Conservation (phyloP, 2,113 vertebrate genomes). For the Scomber scombrus region DNA sequence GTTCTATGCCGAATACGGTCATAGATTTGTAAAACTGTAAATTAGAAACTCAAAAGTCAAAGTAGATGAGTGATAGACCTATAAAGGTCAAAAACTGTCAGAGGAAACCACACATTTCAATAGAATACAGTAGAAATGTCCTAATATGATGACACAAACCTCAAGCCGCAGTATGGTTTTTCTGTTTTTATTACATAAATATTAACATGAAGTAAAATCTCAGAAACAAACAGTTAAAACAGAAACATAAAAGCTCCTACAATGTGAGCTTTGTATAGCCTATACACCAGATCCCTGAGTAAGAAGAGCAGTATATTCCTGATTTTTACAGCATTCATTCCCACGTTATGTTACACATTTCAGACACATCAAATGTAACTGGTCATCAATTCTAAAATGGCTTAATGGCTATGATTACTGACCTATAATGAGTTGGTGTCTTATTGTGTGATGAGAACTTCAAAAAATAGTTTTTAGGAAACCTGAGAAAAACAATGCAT, state of each 20-base stretch:
- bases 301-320: neutral
- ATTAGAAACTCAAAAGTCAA: no score
- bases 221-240: conserved; percentile 24
- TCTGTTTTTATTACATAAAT: conserved; percentile 72
- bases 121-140: neutral
- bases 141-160: neutral
- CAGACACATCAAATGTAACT: conserved; percentile 8
- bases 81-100: no score
- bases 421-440: neutral
- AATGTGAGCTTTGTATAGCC: conserved; percentile 12
- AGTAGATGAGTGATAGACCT: no score
- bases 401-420: conserved; percentile 19
- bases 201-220: conserved; percentile 41
- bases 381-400: neutral
- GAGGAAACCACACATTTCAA: neutral
- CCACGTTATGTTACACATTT: neutral
- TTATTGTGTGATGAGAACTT: no score
- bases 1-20: neutral
- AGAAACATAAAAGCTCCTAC: neutral
- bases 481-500: neutral
- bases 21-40: no score
- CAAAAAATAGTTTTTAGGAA: no score
- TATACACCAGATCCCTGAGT: conserved; percentile 51
- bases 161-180: neutral
- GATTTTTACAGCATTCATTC: conserved; percentile 33